Base-by-base conservation (phyloP, 2,797 vertebrate genomes). In the Rhinella marina region DNA sequence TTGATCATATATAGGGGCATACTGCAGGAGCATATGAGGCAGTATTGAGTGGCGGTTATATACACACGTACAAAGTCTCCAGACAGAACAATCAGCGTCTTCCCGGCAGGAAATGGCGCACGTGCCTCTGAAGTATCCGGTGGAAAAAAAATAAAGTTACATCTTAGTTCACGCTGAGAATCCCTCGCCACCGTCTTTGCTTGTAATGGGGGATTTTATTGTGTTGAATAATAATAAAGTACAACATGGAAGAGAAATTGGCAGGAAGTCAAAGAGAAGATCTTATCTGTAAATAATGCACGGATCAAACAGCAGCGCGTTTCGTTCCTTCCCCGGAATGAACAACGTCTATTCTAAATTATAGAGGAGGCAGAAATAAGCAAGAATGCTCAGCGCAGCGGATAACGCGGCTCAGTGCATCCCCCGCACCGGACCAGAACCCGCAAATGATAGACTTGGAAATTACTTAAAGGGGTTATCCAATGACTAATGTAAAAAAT, bases 1-100 rank as follows among this genome's bases (percentile, higher is more conserved):
- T 87, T 68, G 86, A 87, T 87, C 73, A 32, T 13, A 25, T 79
- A 78, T 61, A 84, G 48, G 68, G 25, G 77, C 72, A 56, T 73
- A 82, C 77, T 82, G 79, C n/a, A 19, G 68, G 48, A 61, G 23
- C 80, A 41, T 32, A 16, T 13, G 64, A 48, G 11, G 0, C 16
- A 8, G n/a, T 23, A 4, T 5, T 83, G 73, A 76, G 52, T 75
- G 50, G 16, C 25, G 29, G 61, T 19, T 78, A 70, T 73, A 68
- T 83, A 68, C 11, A 68, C 11, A 77, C 13, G 11, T 27, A 41
- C 57, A 73, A 62, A 75, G 86, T 76, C 80, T 73, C 12, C 54
- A 54, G 48, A 84, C n/a, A 85, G 16, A 62, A 68, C 75, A 29
- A 54, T 68, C 48, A 56, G 68, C 21, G 12, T 79, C n/a, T 54